phyloP scores from a whole-genome alignment of 2,113 vertebrate species.

The Equus quagga region DNA sequence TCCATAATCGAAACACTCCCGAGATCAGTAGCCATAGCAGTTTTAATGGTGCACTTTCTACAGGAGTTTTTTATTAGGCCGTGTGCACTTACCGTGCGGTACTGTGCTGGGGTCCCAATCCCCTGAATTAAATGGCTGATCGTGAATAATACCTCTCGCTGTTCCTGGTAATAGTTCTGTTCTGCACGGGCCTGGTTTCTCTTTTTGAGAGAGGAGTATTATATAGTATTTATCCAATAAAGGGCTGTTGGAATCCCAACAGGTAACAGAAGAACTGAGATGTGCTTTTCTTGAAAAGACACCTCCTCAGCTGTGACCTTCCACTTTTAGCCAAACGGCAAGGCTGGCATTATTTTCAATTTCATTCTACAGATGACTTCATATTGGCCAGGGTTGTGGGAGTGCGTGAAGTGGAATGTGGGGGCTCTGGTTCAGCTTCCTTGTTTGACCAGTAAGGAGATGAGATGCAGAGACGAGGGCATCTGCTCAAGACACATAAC shows the following conservation, averaged over 20 bases:
- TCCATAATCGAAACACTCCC: background rate
- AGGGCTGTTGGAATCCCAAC: background rate
- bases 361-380: accelerated
- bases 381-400: accelerated
- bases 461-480: background rate
- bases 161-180: background rate
- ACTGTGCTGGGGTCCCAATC: background rate
- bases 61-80: background rate
- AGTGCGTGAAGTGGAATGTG: accelerated
- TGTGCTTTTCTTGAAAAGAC: background rate
- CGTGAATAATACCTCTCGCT: background rate
- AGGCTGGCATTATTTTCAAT: accelerated
- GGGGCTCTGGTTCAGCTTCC: too few relatives aligned
- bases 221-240: background rate
- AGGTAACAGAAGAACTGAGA: background rate
- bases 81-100: background rate
- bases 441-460: background rate
- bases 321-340: background rate
- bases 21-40: accelerated
- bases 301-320: background rate
- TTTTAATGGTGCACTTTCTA: background rate
- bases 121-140: background rate
- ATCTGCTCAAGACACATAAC: accelerated
- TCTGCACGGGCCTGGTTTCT: background rate
- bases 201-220: background rate